These are phyloP conservation scores for Thunnus albacares DNA, from an alignment of 2,797 vertebrate species.

Conservation along the genomic window DNA sequence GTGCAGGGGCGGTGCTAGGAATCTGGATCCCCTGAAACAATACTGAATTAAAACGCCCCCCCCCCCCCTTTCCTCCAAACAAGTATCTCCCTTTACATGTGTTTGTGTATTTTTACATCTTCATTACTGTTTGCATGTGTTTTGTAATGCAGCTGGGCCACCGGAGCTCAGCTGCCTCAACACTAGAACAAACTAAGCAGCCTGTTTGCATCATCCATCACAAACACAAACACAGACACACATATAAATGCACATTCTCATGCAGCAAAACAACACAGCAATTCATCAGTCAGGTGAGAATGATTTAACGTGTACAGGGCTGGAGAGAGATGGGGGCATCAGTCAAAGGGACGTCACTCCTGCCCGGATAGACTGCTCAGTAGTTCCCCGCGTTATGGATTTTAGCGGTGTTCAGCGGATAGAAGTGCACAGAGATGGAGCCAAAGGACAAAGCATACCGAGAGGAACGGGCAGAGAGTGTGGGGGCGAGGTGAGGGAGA, in stretches of 20 bases:
- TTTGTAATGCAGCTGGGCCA: slow-evolving; percentile 60
- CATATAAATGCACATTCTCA: not conserved
- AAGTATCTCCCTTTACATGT: slow-evolving; percentile 3
- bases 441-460: slow-evolving; percentile 45
- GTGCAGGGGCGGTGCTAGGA: slow-evolving; percentile 24
- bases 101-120: slow-evolving; percentile 23
- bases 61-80: not conserved
- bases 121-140: slow-evolving; percentile 39
- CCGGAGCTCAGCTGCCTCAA: slow-evolving; percentile 51
- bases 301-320: slow-evolving; percentile 57
- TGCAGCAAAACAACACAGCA: slow-evolving; percentile 34
- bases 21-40: slow-evolving; percentile 7
- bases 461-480: slow-evolving; percentile 62
- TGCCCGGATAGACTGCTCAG: slow-evolving; percentile 29
- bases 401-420: slow-evolving; percentile 41
- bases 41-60: not conserved
- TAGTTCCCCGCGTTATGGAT: slow-evolving; percentile 58
- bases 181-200: slow-evolving; percentile 44
- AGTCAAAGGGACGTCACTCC: slow-evolving; percentile 56
- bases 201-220: slow-evolving; percentile 60
- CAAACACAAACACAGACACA: slow-evolving; percentile 20
- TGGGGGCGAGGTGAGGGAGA: slow-evolving; percentile 70
- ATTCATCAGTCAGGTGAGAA: slow-evolving; percentile 62
- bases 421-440: slow-evolving; percentile 49
- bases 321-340: slow-evolving; percentile 32